phyloP scores from a whole-genome alignment of 2,888 invertebrate species.

The Drosophila cognata region DNA sequence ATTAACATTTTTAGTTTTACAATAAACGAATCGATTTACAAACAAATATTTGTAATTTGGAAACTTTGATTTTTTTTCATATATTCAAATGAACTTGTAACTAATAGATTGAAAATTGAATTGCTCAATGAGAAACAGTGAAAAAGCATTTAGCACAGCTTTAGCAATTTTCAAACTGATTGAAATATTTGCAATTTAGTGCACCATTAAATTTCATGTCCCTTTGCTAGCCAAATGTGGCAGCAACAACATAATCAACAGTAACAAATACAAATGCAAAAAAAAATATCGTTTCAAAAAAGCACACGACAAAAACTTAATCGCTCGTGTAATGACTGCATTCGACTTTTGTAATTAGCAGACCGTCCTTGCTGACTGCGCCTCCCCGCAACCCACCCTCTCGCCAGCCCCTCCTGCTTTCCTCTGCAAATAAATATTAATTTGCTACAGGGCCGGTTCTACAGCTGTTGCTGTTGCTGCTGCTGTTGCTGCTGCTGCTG shows the following conservation, averaged over 20 bases:
- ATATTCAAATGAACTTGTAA: neutral
- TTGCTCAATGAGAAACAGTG: neutral
- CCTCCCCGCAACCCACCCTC: neutral
- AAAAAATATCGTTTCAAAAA: conserved; percentile 44
- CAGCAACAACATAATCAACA: conserved; percentile 6
- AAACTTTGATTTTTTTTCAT: neutral
- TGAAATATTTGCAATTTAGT: conserved; percentile 57
- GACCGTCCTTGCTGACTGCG: conserved; percentile 40
- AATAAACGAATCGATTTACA: neutral
- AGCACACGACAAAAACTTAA: conserved; percentile 78
- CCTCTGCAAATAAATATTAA: conserved; percentile 72
- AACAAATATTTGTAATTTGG: neutral
- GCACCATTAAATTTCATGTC: conserved; percentile 58
- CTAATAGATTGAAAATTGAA: neutral
- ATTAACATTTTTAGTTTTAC: neutral
- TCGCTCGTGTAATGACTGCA: conserved; percentile 80
- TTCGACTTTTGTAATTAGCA: conserved; percentile 80
- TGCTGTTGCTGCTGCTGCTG: conserved; percentile 13
- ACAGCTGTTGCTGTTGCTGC: conserved; percentile 30
- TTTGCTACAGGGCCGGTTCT: conserved; percentile 56
- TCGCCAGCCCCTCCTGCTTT: neutral
- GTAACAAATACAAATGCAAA: conserved; percentile 9
- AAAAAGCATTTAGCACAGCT: conserved; percentile 3
- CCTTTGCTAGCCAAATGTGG: conserved; percentile 11
- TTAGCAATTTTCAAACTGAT: conserved; percentile 25